Percentiles rank a stretch among this genome's conserved stretches.
Evolutionary conservation across 1,140 invertebrate species (phyloP).

Genomic region (Tetraneura akinire): DNA sequence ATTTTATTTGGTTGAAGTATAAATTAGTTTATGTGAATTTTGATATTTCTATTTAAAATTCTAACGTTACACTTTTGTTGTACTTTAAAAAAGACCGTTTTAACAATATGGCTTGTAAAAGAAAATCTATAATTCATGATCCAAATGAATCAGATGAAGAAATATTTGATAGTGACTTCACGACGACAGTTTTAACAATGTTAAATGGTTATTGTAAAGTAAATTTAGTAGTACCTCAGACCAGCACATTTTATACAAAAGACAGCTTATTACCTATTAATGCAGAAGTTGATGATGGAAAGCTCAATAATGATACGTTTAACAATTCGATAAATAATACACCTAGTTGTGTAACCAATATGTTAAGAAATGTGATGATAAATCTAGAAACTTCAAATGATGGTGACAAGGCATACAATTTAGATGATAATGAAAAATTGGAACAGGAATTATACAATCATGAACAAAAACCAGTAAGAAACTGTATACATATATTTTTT

Average conservation of each 20-base stretch:
- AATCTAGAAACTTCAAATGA: too few relatives aligned
- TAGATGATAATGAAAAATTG: neutral
- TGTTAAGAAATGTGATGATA: neutral
- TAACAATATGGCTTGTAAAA: too few relatives aligned
- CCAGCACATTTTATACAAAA: neutral
- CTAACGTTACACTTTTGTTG: too few relatives aligned
- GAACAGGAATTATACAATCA: neutral
- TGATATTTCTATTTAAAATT: too few relatives aligned
- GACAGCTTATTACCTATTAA: constrained; percentile 17
- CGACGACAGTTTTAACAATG: neutral
- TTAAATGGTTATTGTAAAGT: constrained; percentile 36
- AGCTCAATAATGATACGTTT: neutral
- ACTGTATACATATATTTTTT: neutral
- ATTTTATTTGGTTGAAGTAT: too few relatives aligned
- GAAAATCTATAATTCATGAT: neutral
- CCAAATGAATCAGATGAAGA: neutral
- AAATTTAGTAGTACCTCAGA: constrained; percentile 19
- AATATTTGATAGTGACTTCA: neutral
- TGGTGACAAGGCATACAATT: too few relatives aligned
- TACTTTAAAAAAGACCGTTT: too few relatives aligned
- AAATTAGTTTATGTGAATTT: too few relatives aligned
- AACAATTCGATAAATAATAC: neutral
- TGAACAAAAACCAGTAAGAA: neutral
- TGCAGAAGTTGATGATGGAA: neutral
- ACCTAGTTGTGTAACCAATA: neutral